Evolutionary conservation across 2,113 vertebrate species (phyloP), one percentile per base, ranked within the genome.

Genomic region (Centrocercus urophasianus): DNA sequence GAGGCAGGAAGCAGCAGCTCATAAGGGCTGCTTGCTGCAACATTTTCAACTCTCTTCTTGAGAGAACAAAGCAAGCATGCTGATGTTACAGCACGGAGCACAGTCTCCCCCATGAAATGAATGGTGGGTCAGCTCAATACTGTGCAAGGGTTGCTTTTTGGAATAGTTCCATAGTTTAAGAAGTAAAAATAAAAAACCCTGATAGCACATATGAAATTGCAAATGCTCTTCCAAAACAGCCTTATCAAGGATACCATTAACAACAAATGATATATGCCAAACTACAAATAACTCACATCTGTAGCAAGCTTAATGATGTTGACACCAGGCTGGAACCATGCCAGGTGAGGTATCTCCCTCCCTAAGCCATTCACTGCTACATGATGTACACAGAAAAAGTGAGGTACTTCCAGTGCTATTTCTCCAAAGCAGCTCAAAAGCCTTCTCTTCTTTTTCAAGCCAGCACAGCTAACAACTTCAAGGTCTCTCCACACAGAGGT

Each of bases 401-500:
- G 1, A 83, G 28, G 42, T 3, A 2, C 36, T 52, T n/a, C 27
- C 45, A 32, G 36, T 18, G 36, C 34, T 38, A 50, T 34, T 27
- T 52, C 27, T 38, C 47, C 69, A 38, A 50, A 50, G 67, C 25
- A 19, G 11, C 34, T 38, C 14, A 64, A 28, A 63, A 64, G 38
- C 10, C 16, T 12, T 27, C 25, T 38, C 36, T 28, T 63, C 38
- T 63, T 63, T 40, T 40, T 64, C 61, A 40, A 28, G 38, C 25
- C 36, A 63, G 15, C 24, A 10, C 36, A 40, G 38, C 16, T 64
- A 40, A 19, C 36, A 64, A 40, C 38, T 64, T 64, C 38, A 95
- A 95, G 80, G 76, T 94, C 86, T 91, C 86, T 66, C 40, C 83
- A 82, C 5, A 9, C 95, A 82, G 86, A 91, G 66, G 93, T 86